These are phyloP conservation scores for Celastrina argiolus DNA, from an alignment of 2,888 invertebrate genomes.

Conservation along the genomic window DNA sequence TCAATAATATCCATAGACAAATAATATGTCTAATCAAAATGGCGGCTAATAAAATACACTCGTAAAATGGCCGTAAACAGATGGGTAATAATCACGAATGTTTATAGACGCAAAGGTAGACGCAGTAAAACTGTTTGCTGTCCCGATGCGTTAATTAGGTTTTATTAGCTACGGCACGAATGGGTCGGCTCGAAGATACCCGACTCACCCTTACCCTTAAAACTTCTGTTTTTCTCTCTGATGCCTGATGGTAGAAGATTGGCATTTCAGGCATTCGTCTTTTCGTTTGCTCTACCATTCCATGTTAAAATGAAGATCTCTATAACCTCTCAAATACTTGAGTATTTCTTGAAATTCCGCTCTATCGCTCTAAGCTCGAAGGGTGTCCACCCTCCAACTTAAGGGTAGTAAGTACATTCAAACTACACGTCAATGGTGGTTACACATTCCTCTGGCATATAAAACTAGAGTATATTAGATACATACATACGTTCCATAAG, in stretches of 20 bases:
- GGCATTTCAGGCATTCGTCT: neutral
- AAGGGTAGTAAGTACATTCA: neutral
- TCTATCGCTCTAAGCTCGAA: neutral
- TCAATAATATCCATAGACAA: constrained; percentile 19
- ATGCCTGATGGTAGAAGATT: too few relatives aligned
- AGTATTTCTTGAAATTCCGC: neutral
- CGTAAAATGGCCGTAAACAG: constrained; percentile 68
- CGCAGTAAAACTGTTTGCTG: constrained; percentile 69
- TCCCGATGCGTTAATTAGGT: constrained; percentile 40
- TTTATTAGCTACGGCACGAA: constrained; percentile 10
- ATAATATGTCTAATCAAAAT: constrained; percentile 69
- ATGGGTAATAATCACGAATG: constrained; percentile 61
- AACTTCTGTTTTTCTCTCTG: too few relatives aligned
- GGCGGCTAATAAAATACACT: constrained; percentile 68
- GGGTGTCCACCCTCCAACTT: neutral
- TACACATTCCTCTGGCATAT: neutral
- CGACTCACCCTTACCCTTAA: too few relatives aligned
- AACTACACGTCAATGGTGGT: constrained; percentile 11
- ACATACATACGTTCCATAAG: too few relatives aligned
- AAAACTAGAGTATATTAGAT: too few relatives aligned
- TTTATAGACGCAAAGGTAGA: constrained; percentile 55
- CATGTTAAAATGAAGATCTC: neutral
- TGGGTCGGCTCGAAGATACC: neutral
- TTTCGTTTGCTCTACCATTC: neutral
- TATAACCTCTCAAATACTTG: neutral